Evolutionary conservation across 2,113 vertebrate species (phyloP).

Genomic region (Ovibos moschatus): DNA sequence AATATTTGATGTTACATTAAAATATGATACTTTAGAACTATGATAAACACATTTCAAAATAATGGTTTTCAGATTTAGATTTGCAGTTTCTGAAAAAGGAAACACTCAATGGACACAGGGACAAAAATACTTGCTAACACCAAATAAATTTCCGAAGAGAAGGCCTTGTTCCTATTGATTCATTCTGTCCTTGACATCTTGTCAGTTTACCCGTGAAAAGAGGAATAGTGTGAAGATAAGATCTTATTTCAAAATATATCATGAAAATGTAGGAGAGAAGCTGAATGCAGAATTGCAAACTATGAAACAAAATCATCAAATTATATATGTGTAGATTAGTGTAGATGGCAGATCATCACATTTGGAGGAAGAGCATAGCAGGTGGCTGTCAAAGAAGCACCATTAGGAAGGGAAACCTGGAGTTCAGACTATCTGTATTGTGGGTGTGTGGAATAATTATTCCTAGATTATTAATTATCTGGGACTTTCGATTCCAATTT

Average conservation of each 20-base stretch:
- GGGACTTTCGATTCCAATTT: not conserved
- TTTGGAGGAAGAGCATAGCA: not conserved
- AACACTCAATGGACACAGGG: not conserved
- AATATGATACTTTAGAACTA: not conserved
- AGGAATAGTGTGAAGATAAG: not conserved
- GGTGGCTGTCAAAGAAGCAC: not conserved
- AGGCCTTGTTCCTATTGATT: not conserved
- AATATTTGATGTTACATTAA: not conserved
- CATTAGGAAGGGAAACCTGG: conserved; percentile 5
- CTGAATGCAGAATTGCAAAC: not conserved
- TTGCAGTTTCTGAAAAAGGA: not conserved
- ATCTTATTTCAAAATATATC: not conserved
- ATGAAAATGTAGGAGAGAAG: not conserved
- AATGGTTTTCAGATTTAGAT: not conserved
- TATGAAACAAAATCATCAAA: fast-evolving
- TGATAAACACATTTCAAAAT: not conserved
- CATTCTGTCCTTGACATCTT: not conserved
- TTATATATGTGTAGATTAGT: not conserved
- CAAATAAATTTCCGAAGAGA: not conserved
- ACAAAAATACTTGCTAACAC: not conserved
- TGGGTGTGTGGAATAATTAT: not conserved
- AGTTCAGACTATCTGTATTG: not conserved
- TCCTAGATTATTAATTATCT: not conserved
- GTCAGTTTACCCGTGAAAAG: not conserved
- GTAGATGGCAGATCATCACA: not conserved